A percentile compares a stretch with the other conserved stretches of the same genome.
Evolutionary conservation across 2,113 vertebrate genomes (phyloP).

Genomic region (Tor tambroides): DNA sequence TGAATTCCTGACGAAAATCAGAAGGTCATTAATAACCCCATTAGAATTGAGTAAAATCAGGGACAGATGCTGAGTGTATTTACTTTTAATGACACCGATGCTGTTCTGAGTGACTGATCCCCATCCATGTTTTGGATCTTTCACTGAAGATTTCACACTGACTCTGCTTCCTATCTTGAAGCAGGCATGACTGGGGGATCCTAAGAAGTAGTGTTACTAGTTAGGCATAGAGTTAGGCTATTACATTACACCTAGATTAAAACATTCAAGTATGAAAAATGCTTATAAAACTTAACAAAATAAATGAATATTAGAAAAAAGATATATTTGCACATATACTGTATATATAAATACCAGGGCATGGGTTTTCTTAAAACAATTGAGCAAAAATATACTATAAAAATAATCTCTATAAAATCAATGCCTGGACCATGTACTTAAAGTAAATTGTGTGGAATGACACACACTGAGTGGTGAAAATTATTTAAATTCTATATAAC

Average conservation of each 20-base stretch:
- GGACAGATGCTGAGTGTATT: background rate
- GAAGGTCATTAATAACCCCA: background rate
- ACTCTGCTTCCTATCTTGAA: slow-evolving; percentile 31
- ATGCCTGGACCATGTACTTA: background rate
- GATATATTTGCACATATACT: too few species aligned
- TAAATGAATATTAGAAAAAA: background rate
- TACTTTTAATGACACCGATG: slow-evolving; percentile 14
- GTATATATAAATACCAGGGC: background rate
- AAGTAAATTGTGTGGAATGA: background rate
- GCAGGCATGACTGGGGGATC: background rate
- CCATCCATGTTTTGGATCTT: slow-evolving; percentile 33
- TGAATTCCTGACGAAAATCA: background rate
- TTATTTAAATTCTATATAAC: background rate
- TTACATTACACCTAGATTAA: background rate
- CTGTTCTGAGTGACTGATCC: slow-evolving; percentile 22
- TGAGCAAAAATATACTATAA: background rate
- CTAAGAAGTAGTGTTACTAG: background rate
- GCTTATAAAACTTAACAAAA: background rate
- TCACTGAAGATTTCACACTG: slow-evolving; percentile 16
- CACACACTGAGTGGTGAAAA: background rate
- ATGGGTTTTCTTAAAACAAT: background rate
- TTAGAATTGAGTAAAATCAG: background rate
- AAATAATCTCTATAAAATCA: background rate
- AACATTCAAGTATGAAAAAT: background rate
- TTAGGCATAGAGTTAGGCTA: background rate